phyloP scores from a whole-genome alignment of 2,113 vertebrate species.

The Thamnophis sirtalis region DNA sequence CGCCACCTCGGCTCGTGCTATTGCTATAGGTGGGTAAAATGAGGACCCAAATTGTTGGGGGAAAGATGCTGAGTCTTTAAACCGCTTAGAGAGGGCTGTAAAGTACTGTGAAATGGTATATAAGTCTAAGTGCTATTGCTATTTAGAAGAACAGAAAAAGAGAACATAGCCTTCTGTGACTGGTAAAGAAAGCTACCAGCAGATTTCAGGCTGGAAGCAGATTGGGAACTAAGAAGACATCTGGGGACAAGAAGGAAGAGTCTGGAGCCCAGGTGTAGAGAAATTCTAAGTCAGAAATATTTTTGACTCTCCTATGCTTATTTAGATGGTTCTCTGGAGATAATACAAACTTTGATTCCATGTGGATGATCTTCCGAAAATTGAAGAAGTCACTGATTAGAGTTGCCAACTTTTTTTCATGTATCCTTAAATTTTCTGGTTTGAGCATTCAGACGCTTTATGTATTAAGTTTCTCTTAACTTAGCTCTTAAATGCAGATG shows the following conservation, averaged over 20 bases:
- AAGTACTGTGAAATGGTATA: too few relatives aligned
- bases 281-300: neutral
- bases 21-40: too few relatives aligned
- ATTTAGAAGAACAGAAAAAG: neutral
- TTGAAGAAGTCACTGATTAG: neutral
- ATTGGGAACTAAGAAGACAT: neutral
- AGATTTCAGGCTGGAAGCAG: neutral
- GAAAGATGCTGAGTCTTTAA: too few relatives aligned
- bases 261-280: neutral
- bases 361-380: neutral
- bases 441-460: neutral
- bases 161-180: neutral
- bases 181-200: neutral
- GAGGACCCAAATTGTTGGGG: too few relatives aligned
- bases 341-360: neutral
- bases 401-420: neutral
- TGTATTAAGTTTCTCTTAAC: neutral
- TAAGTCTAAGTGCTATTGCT: too few relatives aligned
- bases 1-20: too few relatives aligned
- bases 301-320: neutral
- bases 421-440: neutral
- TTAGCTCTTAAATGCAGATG: neutral
- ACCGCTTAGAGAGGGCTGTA: too few relatives aligned
- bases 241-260: too few relatives aligned
- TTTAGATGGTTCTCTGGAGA: neutral